Conservation (phyloP, 2,888 invertebrate species). For the Lepeophtheirus nordmannii region DNA sequence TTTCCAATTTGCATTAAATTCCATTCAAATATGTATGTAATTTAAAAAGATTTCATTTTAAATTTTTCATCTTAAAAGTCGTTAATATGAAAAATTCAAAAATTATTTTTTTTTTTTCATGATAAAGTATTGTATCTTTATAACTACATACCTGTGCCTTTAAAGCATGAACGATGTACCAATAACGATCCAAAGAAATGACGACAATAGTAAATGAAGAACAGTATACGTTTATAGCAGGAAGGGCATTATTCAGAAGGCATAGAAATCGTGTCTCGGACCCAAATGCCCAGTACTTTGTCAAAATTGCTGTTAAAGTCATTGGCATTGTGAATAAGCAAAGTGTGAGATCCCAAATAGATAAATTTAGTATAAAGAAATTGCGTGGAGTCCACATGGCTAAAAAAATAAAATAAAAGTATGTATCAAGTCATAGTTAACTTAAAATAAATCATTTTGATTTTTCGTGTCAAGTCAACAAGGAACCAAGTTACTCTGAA, state of each 20-base stretch:
- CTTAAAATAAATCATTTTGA: too few relatives aligned
- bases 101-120: too few relatives aligned
- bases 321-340: constrained; percentile 6
- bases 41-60: too few relatives aligned
- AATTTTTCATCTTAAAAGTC: too few relatives aligned
- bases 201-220: constrained; percentile 3
- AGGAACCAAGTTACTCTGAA: too few relatives aligned
- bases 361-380: background rate
- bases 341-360: background rate
- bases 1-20: too few relatives aligned
- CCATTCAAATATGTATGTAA: too few relatives aligned
- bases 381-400: constrained; percentile 4
- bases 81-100: too few relatives aligned
- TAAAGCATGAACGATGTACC: constrained; percentile 7
- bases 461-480: too few relatives aligned
- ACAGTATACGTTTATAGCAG: background rate
- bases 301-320: background rate
- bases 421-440: background rate
- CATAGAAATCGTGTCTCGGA: background rate
- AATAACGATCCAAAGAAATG: background rate
- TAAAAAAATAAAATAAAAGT: background rate
- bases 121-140: too few relatives aligned
- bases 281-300: constrained; percentile 2
- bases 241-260: background rate
- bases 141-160: background rate